Evolutionary conservation across 2,888 invertebrate genomes (phyloP), one percentile per base, ranked within the genome.

Genomic region (Hydrotaea cyrtoneurina): DNA sequence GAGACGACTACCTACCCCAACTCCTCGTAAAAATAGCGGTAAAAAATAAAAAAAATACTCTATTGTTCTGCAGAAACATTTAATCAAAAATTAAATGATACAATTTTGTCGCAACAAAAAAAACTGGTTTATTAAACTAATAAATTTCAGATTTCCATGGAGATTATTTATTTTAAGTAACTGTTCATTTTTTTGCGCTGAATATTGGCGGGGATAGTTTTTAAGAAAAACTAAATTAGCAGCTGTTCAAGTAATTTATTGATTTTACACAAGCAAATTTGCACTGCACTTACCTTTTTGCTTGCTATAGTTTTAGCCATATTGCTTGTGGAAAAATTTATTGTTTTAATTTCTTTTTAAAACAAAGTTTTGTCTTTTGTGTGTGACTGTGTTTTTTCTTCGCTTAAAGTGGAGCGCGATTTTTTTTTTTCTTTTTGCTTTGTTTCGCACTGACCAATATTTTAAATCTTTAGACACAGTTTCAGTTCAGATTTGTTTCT

Each of bases 1-100:
- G 85, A 85, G 84, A 85, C 84, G 72, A 73, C 84, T 85, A 53
- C 81, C 76, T 79, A 76, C 79, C 81, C 81, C 76, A 82, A 82
- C 84, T 77, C 55, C n/a, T 17, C 7, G 8, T 11, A 53, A 79
- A 85, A 85, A 77, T 82, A 82, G 82, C 85, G 85, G 74, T 79
- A 82, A 82, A 85, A 69, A 46, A 43, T 82, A 39, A 72, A 11
- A 62, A 80, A 75, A 50, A 23, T 26, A 57, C 11, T 21, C 69
- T 69, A 69, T 69, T 69, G 69, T 69, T 69, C 43, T 69, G 23
- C 31, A 62, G n/a, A 15, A 26, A 57, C 46, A 50, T 36, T 73
- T 55, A 3, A 71, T 31, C 3, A 7, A 50, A 50, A 69, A 46
- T 21, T 11, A 0, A 4, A 26, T 62, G 8, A 39, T 39, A 36